These are phyloP conservation scores for Periophthalmus magnuspinnatus DNA, from an alignment of 2,797 vertebrate species.

Conservation along the genomic window DNA sequence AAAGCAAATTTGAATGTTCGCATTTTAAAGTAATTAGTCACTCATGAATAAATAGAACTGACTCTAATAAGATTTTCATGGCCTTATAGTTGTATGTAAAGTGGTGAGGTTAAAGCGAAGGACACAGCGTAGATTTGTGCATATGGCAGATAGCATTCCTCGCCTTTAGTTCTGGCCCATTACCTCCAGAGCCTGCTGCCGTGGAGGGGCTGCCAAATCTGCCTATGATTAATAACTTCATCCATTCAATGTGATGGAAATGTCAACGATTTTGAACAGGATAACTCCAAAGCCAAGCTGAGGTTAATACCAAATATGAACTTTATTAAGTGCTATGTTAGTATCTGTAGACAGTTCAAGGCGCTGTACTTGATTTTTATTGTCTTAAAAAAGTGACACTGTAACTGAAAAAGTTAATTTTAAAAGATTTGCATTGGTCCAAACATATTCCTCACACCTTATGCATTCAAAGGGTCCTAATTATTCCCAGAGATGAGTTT, in stretches of 20 bases:
- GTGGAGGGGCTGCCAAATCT: conserved; percentile 17
- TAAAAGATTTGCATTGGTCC: too few relatives aligned
- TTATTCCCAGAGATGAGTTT: too few relatives aligned
- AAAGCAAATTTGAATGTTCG: too few relatives aligned
- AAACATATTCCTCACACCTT: too few relatives aligned
- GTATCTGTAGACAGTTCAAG: not conserved
- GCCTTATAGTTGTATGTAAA: not conserved
- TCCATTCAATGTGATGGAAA: conserved; percentile 16
- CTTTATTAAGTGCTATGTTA: not conserved
- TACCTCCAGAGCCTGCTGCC: conserved; percentile 16
- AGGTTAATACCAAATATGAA: not conserved
- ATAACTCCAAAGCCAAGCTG: not conserved
- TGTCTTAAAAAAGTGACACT: too few relatives aligned
- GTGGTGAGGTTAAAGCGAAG: conserved; percentile 2
- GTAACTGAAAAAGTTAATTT: too few relatives aligned
- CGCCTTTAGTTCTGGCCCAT: conserved; percentile 18
- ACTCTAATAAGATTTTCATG: not conserved
- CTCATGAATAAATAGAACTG: not conserved
- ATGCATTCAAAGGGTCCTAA: too few relatives aligned
- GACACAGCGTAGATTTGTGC: not conserved
- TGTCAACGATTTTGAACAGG: conserved; percentile 4
- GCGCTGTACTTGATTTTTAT: too few relatives aligned
- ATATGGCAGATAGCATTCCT: conserved; percentile 1
- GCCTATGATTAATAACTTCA: conserved; percentile 38
- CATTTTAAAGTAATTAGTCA: too few relatives aligned